Evolutionary conservation across 2,888 invertebrate genomes (phyloP), one percentile per base, ranked within the genome.

Genomic region (Graphium colonna): DNA sequence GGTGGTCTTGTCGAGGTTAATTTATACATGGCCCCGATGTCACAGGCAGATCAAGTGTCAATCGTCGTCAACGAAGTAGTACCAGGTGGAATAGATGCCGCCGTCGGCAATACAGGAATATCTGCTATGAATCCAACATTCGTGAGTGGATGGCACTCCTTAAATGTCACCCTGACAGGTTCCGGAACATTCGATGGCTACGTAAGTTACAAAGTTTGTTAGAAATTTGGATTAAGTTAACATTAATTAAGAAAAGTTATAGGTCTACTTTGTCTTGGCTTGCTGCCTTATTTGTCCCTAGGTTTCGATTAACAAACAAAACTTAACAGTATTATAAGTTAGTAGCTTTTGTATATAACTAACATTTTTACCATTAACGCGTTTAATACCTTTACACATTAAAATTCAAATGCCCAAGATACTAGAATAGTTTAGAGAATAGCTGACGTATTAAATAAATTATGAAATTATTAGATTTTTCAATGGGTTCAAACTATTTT

Each of bases 1-100:
- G 56, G 59, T 40, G 77, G 75, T 7, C 54, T 58, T 4, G 45
- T 77, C 9, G 69, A 75, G 64, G 70, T 73, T 0, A 73, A 71
- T 21, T 57, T 68, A 8, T 74, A 57, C 43, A 67, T 76, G 63
- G 60, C 65, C 8, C 60, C 62, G 10, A 41, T 50, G 16, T 57
- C 62, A 10, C n/a, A 31, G 4, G 39, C 54, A 17, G 75, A 73
- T 57, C 49, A 58, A 13, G 39, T 72, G 12, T 62, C 67, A 1
- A 31, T 74, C 8, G 42, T 69, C n/a, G 58, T 67, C 2, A 64
- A 60, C 51, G 61, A 68, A 58, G 43, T 49, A 9, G 41, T 57
- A 0, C 39, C 40, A 1, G 53, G 21, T n/a, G 64, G 56, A 0
- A 54, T 41, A 7, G 59, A 68, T 33, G 51, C 54, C 0, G 57